phyloP scores from a whole-genome alignment of 2,888 invertebrate genomes.

The Pomacea canaliculata region DNA sequence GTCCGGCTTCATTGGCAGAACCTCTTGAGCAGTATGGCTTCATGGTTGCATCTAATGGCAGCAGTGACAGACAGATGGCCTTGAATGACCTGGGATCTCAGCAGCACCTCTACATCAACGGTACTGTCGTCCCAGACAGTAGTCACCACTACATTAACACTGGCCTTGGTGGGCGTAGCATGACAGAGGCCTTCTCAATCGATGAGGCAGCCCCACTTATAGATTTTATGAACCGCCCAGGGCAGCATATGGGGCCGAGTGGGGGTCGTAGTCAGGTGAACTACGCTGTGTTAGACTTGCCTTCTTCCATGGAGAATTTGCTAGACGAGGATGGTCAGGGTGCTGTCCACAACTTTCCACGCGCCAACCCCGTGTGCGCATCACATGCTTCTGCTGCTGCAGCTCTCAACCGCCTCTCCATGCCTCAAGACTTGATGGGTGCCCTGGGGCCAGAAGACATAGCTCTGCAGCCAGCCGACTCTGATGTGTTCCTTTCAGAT shows the following conservation, averaged over 20 bases:
- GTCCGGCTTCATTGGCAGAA: slow-evolving; percentile 12
- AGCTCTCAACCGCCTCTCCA: slow-evolving; percentile 26
- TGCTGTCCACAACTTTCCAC: slow-evolving; percentile 28
- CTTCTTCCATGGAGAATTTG: slow-evolving; percentile 40
- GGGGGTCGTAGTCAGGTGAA: slow-evolving; percentile 72
- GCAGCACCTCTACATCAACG: slow-evolving; percentile 44
- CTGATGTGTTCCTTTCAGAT: slow-evolving; percentile 50
- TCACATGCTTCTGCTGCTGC: not conserved
- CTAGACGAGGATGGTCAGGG: slow-evolving; percentile 32
- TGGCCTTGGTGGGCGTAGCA: slow-evolving; percentile 30
- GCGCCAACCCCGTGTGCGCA: not conserved
- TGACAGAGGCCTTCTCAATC: slow-evolving; percentile 27
- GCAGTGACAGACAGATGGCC: slow-evolving; percentile 15
- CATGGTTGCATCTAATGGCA: slow-evolving; percentile 11
- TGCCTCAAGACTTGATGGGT: slow-evolving; percentile 31
- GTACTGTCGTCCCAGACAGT: slow-evolving; percentile 31
- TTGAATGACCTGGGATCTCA: slow-evolving; percentile 29
- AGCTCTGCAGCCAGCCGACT: slow-evolving; percentile 38
- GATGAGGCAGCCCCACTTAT: slow-evolving; percentile 53
- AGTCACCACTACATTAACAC: slow-evolving; percentile 56
- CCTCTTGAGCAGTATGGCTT: slow-evolving; percentile 19
- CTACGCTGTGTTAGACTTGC: slow-evolving; percentile 84
- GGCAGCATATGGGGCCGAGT: slow-evolving; percentile 34
- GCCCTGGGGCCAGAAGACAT: slow-evolving; percentile 28
- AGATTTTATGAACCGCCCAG: slow-evolving; percentile 47